Percentiles rank a stretch among this genome's conserved stretches.
Conservation (phyloP, 2,888 invertebrate genomes). For the Drosophila longiperda region DNA sequence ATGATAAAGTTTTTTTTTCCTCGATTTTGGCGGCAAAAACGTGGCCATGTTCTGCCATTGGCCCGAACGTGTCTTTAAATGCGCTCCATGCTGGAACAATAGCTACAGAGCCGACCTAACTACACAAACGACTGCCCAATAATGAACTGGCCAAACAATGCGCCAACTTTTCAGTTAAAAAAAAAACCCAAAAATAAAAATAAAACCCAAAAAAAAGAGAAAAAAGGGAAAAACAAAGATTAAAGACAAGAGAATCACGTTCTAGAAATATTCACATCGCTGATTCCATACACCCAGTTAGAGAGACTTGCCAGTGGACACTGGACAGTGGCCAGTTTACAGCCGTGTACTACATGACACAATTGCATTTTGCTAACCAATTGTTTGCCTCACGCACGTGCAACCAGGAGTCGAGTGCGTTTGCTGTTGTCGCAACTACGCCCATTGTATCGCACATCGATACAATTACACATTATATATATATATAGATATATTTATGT, state of each 20-base stretch:
- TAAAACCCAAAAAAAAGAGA: conserved; percentile 10
- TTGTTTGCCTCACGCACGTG: conserved; percentile 74
- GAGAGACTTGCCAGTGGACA: conserved; percentile 17
- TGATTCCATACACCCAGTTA: conserved; percentile 50
- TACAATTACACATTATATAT: conserved; percentile 37
- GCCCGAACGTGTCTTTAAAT: conserved; percentile 63
- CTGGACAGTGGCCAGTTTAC: conserved; percentile 41
- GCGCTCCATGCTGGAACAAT: conserved; percentile 45
- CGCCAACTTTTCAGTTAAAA: conserved; percentile 51
- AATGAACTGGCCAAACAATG: conserved; percentile 77
- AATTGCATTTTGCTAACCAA: conserved; percentile 69
- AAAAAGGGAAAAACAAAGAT: conserved; percentile 10
- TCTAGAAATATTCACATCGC: conserved; percentile 70
- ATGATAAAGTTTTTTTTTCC: conserved; percentile 50
- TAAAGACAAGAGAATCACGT: conserved; percentile 65
- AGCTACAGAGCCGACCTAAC: conserved; percentile 44
- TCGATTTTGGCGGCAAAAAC: conserved; percentile 69
- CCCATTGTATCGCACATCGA: conserved; percentile 59
- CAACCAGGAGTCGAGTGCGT: conserved; percentile 68
- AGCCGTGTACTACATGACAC: conserved; percentile 60
- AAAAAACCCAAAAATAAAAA: conserved; percentile 38
- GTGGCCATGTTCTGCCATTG: conserved; percentile 22
- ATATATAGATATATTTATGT: not conserved
- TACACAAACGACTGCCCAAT: conserved; percentile 50
- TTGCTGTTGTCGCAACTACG: conserved; percentile 34